Percentiles rank a stretch among this genome's conserved stretches.
Conservation (phyloP, 2,113 vertebrate species). For the Perccottus glenii region DNA sequence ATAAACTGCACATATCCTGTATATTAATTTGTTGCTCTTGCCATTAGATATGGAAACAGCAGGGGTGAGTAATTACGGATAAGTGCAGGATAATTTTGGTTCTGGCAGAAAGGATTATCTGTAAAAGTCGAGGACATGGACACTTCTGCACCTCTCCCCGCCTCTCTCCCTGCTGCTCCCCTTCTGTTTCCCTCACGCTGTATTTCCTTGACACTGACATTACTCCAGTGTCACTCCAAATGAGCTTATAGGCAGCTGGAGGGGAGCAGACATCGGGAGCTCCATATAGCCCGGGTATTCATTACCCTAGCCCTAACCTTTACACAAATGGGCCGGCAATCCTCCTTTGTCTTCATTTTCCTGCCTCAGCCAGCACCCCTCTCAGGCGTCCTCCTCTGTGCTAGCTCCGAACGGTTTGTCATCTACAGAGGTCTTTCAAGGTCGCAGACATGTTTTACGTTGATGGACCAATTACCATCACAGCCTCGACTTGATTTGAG, state of each 20-base stretch:
- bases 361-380: constrained; percentile 22
- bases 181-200: constrained; percentile 52
- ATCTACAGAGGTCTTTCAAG: constrained; percentile 70
- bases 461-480: constrained; percentile 55
- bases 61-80: constrained; percentile 75
- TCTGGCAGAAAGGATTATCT: constrained; percentile 76
- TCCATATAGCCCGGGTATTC: constrained; percentile 73
- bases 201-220: constrained; percentile 76
- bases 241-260: constrained; percentile 80
- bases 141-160: constrained; percentile 52
- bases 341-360: constrained; percentile 80
- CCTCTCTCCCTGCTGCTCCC: constrained; percentile 20
- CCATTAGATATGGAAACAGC: constrained; percentile 46
- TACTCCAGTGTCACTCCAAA: constrained; percentile 79
- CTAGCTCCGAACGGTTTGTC: constrained; percentile 51
- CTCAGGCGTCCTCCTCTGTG: constrained; percentile 15
- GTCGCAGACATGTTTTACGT: constrained; percentile 52
- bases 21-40: constrained; percentile 45
- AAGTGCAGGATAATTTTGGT: constrained; percentile 79
- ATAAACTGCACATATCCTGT: constrained; percentile 21
- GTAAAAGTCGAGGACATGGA: constrained; percentile 62
- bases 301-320: constrained; percentile 81
- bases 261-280: constrained; percentile 66
- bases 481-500: constrained; percentile 4
- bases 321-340: constrained; percentile 75